Base-by-base conservation (phyloP, 30 jellyfish, hydroid and myxozoan genomes). In the Chrysaora quinquecirrha region DNA sequence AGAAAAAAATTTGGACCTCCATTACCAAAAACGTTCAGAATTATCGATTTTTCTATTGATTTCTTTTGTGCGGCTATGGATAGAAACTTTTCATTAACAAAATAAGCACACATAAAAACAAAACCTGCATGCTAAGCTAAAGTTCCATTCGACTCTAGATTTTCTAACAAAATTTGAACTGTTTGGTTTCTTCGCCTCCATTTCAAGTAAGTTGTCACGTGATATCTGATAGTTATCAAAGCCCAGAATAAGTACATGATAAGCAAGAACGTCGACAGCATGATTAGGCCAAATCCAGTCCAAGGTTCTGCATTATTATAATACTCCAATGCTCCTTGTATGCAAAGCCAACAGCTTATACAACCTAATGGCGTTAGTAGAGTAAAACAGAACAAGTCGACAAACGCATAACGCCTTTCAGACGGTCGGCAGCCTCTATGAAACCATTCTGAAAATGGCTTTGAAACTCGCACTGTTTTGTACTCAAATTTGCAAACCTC, bases 201-300 rank as follows among this genome's bases (percentile, higher is more conserved):
- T 75, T 75, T 47, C 71, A 71, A 75, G 69, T 77, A 91, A 24
- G 94, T 73, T 63, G 56, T 30, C 18, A 78, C 48, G 58, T 91
- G 98, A 63, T 77, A 91, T 9, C 96, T 84, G 34, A 91, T 21
- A 30, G 98, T 91, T 35, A 91, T 60, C 24, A 58, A 84, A 25
- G 83, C 91, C 98, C 98, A 91, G 35, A 91, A 73, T 65, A 85
- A 30, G 70, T 91, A 91, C 89, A 91, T 80, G 54, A 91, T 25
- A 1, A 62, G 25, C 24, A 91, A 88, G 84, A 91, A 91, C 2
- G 96, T 91, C 10, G 96, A 86, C 22, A 91, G 73, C 84, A 91
- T 35, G 12, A 86, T 71, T 34, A 91, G 76, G 46, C 96, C 98
- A 35, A 91, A 86, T n/a, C 96, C 98, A 33, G 98, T 91, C 98